Evolutionary conservation across 2,888 invertebrate genomes (phyloP).

Genomic region (Drosophila kambysellisi): DNA sequence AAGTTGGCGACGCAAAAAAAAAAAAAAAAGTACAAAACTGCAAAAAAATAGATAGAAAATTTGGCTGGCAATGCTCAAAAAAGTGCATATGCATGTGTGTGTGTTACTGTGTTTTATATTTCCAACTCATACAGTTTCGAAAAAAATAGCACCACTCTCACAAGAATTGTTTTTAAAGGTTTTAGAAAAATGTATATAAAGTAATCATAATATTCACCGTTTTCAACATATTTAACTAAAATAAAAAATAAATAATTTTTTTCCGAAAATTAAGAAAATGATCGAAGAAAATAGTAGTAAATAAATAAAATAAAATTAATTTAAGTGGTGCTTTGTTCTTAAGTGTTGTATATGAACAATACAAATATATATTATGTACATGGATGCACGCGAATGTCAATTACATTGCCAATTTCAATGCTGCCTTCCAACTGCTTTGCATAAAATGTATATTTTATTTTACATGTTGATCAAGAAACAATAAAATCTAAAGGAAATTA

Average conservation of each 20-base stretch:
- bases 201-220: no score
- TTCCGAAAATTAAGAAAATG: no score
- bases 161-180: not conserved
- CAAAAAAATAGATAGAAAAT: constrained; percentile 16
- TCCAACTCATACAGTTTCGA: not conserved
- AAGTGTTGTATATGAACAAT: no score
- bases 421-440: not conserved
- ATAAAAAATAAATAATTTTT: no score
- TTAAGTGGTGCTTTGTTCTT: no score
- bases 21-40: constrained; percentile 4
- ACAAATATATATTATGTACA: not conserved
- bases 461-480: not conserved
- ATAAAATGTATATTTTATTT: not conserved
- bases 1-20: constrained; percentile 15
- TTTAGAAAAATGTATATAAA: no score
- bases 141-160: not conserved
- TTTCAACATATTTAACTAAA: no score
- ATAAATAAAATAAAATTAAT: no score
- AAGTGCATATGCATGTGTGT: not conserved
- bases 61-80: constrained; percentile 12
- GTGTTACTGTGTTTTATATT: not conserved
- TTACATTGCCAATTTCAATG: not conserved
- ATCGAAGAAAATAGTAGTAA: no score
- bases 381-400: not conserved
- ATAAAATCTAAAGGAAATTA: not conserved